Percentiles rank a stretch among this genome's conserved stretches.
Conservation (phyloP, 2,888 invertebrate species). For the Drosophila stalkeri region DNA sequence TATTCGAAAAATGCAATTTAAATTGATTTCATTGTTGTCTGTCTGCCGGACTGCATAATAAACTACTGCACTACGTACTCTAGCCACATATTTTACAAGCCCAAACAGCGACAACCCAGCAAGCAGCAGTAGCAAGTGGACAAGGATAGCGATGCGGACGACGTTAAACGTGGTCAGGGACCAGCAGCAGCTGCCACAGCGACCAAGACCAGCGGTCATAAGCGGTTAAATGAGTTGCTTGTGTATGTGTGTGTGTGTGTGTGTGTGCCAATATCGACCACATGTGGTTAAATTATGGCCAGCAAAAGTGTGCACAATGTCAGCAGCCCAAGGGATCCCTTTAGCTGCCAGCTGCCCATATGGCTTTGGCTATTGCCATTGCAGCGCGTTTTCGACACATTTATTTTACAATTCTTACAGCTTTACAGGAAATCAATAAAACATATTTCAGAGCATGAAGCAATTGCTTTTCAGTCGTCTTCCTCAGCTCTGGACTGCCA, state of each 20-base stretch:
- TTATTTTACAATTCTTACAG: slow-evolving; percentile 51
- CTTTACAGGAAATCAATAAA: slow-evolving; percentile 75
- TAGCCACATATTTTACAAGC: slow-evolving; percentile 40
- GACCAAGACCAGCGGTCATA: slow-evolving; percentile 57
- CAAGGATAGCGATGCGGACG: slow-evolving; percentile 42
- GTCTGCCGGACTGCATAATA: slow-evolving; percentile 64
- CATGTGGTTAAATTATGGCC: slow-evolving; percentile 79
- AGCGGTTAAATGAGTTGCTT: slow-evolving; percentile 68
- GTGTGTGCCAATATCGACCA: slow-evolving; percentile 71
- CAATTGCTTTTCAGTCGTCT: slow-evolving; percentile 66
- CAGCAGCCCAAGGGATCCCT: slow-evolving; percentile 16
- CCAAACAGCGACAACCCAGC: slow-evolving; percentile 26
- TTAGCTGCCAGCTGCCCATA: slow-evolving; percentile 11
- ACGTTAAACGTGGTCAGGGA: slow-evolving; percentile 28
- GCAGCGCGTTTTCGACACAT: slow-evolving; percentile 48
- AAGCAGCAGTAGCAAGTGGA: slow-evolving; percentile 8
- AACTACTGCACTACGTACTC: slow-evolving; percentile 27
- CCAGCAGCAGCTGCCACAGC: slow-evolving; percentile 42
- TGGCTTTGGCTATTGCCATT: slow-evolving; percentile 42
- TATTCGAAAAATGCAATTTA: slow-evolving; percentile 57
- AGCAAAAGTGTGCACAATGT: slow-evolving; percentile 39
- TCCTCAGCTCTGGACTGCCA: slow-evolving; percentile 6
- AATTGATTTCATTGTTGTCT: slow-evolving; percentile 67
- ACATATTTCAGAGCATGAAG: slow-evolving; percentile 66
- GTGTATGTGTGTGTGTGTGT: slow-evolving; percentile 22